phyloP scores from a whole-genome alignment of 2,113 vertebrate genomes.

The Paedocypris sp. region DNA sequence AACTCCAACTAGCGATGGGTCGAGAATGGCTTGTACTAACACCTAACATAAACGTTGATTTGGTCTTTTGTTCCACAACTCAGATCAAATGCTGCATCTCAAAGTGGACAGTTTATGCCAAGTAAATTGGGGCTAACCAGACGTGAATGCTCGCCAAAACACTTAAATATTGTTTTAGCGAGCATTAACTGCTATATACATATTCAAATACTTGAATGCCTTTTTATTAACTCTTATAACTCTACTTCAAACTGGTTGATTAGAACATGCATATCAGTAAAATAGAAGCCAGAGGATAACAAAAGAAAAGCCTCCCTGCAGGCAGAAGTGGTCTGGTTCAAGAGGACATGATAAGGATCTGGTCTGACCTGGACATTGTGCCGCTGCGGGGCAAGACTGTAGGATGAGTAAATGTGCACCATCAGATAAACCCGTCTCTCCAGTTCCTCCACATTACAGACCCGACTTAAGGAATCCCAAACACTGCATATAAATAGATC shows the following conservation, averaged over 20 bases:
- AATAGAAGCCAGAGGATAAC: slow-evolving; percentile 19
- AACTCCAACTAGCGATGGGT: too few species aligned
- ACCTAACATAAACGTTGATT: too few species aligned
- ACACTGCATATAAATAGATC: background rate
- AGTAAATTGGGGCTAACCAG: too few species aligned
- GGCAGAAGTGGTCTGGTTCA: background rate
- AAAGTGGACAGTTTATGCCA: too few species aligned
- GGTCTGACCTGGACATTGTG: slow-evolving; percentile 27
- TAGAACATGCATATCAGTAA: slow-evolving; percentile 1
- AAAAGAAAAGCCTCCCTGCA: slow-evolving; percentile 23
- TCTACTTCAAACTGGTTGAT: slow-evolving; percentile 3
- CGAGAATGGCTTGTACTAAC: too few species aligned
- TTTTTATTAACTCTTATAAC: background rate
- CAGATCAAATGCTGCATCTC: too few species aligned
- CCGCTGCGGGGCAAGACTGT: slow-evolving; percentile 23
- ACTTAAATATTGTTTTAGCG: too few species aligned
- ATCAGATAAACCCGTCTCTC: slow-evolving; percentile 36
- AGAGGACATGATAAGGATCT: slow-evolving; percentile 37
- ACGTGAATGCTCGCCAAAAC: too few species aligned
- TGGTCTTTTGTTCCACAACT: too few species aligned
- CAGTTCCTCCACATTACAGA: slow-evolving; percentile 16
- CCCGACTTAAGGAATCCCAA: background rate
- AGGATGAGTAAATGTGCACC: slow-evolving; percentile 26
- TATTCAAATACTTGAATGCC: slow-evolving; percentile 1
- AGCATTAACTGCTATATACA: too few species aligned